Percentiles rank a stretch among this genome's conserved stretches.
These are phyloP conservation scores for Poliocrania exsul DNA, from an alignment of 2,797 vertebrate species.

Conservation along the genomic window DNA sequence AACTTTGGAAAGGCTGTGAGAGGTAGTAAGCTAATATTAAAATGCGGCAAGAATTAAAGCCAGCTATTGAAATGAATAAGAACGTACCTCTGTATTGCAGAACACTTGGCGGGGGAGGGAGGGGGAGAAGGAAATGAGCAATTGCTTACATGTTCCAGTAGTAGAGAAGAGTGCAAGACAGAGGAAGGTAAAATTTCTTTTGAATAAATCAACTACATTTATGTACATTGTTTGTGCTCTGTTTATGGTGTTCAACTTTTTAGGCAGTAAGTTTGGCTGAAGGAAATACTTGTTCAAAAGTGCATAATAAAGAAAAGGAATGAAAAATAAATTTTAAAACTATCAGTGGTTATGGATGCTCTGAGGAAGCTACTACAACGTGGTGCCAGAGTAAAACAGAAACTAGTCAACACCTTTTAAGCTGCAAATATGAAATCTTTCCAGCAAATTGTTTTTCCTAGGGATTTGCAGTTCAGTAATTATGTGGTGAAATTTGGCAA, in stretches of 20 bases:
- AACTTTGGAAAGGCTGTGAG: conserved; percentile 24
- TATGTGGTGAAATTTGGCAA: background rate
- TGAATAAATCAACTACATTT: background rate
- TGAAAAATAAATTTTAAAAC: background rate
- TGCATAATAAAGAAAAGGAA: background rate
- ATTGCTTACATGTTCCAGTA: background rate
- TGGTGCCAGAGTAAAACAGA: background rate
- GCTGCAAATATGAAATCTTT: background rate
- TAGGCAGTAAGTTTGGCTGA: background rate
- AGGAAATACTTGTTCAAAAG: background rate
- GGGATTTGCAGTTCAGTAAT: background rate
- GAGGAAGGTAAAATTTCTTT: background rate
- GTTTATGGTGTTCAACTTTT: background rate
- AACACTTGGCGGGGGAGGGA: background rate
- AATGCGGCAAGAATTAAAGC: background rate
- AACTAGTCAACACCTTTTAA: background rate
- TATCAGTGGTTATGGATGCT: background rate
- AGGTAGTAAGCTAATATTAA: conserved; percentile 33
- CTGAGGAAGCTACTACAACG: background rate
- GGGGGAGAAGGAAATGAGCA: rapidly evolving
- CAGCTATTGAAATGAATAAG: conserved; percentile 14
- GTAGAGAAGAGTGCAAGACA: background rate
- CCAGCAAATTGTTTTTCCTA: background rate
- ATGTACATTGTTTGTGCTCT: background rate
- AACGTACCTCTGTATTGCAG: background rate